Conservation (phyloP, 2,888 invertebrate genomes). For the Theretra japonica region DNA sequence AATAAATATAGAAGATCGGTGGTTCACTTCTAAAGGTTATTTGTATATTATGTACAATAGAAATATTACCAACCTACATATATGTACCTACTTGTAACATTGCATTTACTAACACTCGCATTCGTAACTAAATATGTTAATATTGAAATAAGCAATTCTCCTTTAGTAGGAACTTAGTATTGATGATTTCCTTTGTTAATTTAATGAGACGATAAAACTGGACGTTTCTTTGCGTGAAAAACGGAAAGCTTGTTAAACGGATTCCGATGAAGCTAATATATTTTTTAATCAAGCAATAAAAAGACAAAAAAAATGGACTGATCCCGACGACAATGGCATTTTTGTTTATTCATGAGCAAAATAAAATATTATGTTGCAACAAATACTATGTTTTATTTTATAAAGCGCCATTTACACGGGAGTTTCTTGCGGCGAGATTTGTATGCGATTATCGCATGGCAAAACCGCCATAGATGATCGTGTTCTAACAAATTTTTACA, state of each 20-base stretch:
- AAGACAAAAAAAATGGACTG: conserved; percentile 58
- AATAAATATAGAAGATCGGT: conserved; percentile 29
- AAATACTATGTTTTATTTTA: conserved; percentile 43
- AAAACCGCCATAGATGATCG: too few relatives aligned
- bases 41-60: not conserved
- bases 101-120: too few relatives aligned
- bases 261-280: conserved; percentile 47
- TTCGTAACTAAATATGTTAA: too few relatives aligned
- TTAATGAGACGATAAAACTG: not conserved
- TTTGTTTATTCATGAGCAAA: conserved; percentile 51
- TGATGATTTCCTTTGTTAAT: conserved; percentile 25
- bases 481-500: too few relatives aligned
- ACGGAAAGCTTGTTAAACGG: conserved; percentile 36
- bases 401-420: conserved; percentile 18
- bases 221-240: not conserved
- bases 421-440: too few relatives aligned
- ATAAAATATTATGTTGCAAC: conserved; percentile 55
- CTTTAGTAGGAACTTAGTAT: too few relatives aligned
- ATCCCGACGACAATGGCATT: conserved; percentile 69
- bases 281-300: conserved; percentile 60
- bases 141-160: too few relatives aligned
- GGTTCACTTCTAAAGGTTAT: not conserved
- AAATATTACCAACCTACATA: too few relatives aligned
- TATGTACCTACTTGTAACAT: too few relatives aligned
- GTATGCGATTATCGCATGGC: too few relatives aligned